Conservation (phyloP, 2,888 invertebrate genomes). For the Deilephila porcellus region DNA sequence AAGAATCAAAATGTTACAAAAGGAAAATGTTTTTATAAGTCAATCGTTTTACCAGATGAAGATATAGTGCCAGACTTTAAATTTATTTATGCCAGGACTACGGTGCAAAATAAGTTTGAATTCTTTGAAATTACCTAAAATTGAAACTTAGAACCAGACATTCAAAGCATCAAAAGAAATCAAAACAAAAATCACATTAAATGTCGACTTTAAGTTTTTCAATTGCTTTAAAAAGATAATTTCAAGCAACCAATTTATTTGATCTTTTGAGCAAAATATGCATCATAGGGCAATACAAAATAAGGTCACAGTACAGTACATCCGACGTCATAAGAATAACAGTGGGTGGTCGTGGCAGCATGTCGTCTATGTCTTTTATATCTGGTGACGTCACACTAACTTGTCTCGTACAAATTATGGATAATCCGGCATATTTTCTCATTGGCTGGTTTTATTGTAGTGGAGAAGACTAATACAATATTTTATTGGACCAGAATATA, state of each 20-base stretch:
- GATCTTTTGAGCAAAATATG: not conserved
- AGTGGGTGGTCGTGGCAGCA: conserved; percentile 58
- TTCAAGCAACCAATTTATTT: not conserved
- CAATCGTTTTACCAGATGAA: too few relatives aligned
- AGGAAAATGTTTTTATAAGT: too few relatives aligned
- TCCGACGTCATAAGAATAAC: conserved; percentile 42
- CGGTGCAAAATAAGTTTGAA: too few relatives aligned
- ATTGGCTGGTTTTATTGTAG: not conserved
- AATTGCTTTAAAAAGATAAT: too few relatives aligned
- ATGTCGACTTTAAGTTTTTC: too few relatives aligned
- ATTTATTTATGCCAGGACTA: too few relatives aligned
- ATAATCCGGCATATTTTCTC: not conserved
- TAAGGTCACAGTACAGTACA: conserved; percentile 39
- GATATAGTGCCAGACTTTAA: too few relatives aligned
- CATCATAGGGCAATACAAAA: conserved; percentile 44
- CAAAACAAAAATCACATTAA: too few relatives aligned
- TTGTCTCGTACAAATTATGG: conserved; percentile 18
- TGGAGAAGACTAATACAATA: not conserved
- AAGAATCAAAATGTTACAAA: too few relatives aligned
- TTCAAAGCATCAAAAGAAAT: too few relatives aligned
- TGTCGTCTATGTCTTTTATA: conserved; percentile 43
- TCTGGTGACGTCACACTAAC: conserved; percentile 38
- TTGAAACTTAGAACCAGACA: too few relatives aligned
- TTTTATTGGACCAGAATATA: not conserved
- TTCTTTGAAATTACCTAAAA: too few relatives aligned